Evolutionary conservation across 2,888 invertebrate genomes (phyloP), one percentile per base, ranked within the genome.

Genomic region (Acleris cristana): DNA sequence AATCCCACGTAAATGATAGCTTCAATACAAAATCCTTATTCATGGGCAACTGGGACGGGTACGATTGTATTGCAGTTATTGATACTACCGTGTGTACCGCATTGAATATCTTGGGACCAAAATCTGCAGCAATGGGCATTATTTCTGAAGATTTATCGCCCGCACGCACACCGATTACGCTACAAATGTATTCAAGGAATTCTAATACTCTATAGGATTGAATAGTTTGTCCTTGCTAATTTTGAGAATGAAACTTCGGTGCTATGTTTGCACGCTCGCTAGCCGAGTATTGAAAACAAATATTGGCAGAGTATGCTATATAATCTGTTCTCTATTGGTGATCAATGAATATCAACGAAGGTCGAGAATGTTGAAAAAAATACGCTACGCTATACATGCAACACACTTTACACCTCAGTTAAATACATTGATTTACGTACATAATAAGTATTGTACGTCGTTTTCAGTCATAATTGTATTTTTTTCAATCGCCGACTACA

Each of bases 61-160:
- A 52, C 51, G 19, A 66, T 67, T 53, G 56, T 58, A 62, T 64
- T 68, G 68, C 64, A 68, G 55, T 64, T 68, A 64, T 68, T 64
- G 64, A 64, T 67, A 67, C 62, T 49, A 48, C 7, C 30, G 44
- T 63, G 71, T 71, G 70, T 74, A 77, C 75, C 75, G 77, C 75
- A 78, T 77, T 76, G 78, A 79, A 79, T 82, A 80, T 81, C 79
- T 78, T 76, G 80, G 79, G 77, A 76, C 76, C 70, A 70, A 62
- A 78, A 78, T 82, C 79, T 77, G 76, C 76, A 77, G 76, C 75
- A 77, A 73, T 73, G 73, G 76, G 74, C 71, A 73, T 74, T 73
- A 75, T 79, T 78, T 53, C 53, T 53, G 49, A 49, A 77, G 82
- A 82, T 83, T 82, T 82, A 81, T 80, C 80, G 79, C 77, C 75